Conservation (phyloP, 1,140 invertebrate genomes). For the Papilio xuthus region DNA sequence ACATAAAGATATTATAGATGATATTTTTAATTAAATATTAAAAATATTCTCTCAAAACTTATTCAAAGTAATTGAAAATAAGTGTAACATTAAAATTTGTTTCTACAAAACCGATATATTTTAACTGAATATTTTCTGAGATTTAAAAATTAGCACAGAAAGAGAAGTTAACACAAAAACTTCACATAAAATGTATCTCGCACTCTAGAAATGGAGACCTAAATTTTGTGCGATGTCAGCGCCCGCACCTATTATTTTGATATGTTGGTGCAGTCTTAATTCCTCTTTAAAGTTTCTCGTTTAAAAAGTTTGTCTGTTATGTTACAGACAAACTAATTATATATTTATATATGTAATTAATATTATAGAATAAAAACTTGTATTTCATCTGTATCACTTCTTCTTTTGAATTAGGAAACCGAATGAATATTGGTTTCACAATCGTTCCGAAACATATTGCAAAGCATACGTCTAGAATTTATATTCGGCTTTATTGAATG, state of each 20-base stretch:
- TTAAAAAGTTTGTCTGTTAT: neutral
- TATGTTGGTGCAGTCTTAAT: slow-evolving; percentile 26
- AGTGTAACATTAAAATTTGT: too few relatives aligned
- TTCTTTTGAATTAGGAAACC: neutral
- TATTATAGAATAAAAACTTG: neutral
- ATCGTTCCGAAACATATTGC: slow-evolving; percentile 27
- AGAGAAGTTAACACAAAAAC: neutral
- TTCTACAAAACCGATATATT: neutral
- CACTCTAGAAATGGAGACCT: slow-evolving; percentile 8
- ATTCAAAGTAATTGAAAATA: too few relatives aligned
- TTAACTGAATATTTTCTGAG: neutral
- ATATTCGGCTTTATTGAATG: slow-evolving; percentile 77
- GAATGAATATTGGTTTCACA: slow-evolving; percentile 27
- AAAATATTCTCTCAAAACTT: too few relatives aligned
- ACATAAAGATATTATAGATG: too few relatives aligned
- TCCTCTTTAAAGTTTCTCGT: slow-evolving; percentile 6
- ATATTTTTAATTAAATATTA: too few relatives aligned
- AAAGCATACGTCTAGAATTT: slow-evolving; percentile 71
- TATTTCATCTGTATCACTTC: neutral
- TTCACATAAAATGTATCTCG: slow-evolving; percentile 16
- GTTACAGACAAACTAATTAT: too few relatives aligned
- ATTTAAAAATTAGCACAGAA: neutral
- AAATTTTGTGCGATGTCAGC: slow-evolving; percentile 20
- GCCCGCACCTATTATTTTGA: slow-evolving; percentile 24
- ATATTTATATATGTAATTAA: neutral